Base-by-base conservation (phyloP, 30 jellyfish, hydroid and myxozoan species). In the Sanderia malayensis region DNA sequence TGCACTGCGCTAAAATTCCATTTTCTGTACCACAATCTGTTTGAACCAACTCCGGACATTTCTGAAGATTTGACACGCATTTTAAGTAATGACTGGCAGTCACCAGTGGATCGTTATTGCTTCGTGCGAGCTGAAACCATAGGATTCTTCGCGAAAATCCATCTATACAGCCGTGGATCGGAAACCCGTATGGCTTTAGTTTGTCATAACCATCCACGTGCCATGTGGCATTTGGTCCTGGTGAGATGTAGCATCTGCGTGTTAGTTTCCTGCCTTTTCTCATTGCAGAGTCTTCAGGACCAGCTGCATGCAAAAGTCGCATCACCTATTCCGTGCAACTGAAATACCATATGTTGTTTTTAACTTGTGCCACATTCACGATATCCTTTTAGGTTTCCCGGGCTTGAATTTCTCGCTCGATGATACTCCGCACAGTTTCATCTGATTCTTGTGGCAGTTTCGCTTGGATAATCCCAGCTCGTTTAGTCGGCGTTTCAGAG, bases 1-100 rank as follows among this genome's bases (percentile, higher is more conserved):
- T n/a, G n/a, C n/a, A n/a, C n/a, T n/a, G n/a, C n/a, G n/a, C n/a
- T n/a, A n/a, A n/a, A n/a, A n/a, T n/a, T n/a, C n/a, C n/a, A n/a
- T n/a, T n/a, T 29, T 62, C 75, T 24, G 75, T 21, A 17, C 75
- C 75, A 27, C 52, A 62, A 24, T 62, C 75, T 24, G 75, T 62
- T n/a, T 29, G n/a, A n/a, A n/a, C n/a, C n/a, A n/a, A n/a, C n/a
- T n/a, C n/a, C n/a, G n/a, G n/a, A n/a, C n/a, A n/a, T 13, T 0
- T 29, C 20, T 29, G 23, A 24, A 62, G 25, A 17, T 62, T 8
- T 62, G 20, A 9, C 58, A 62, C 58, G 11, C 57, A 11, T 0
- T 1, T 33, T 17, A 62, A 33, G 58, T 62, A 62, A 7, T 62
- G 58, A 62, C 58, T 33, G 2, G 75, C 75, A 62, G 75, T 29